Conservation (phyloP, 2,888 invertebrate species). For the Cancer borealis region DNA sequence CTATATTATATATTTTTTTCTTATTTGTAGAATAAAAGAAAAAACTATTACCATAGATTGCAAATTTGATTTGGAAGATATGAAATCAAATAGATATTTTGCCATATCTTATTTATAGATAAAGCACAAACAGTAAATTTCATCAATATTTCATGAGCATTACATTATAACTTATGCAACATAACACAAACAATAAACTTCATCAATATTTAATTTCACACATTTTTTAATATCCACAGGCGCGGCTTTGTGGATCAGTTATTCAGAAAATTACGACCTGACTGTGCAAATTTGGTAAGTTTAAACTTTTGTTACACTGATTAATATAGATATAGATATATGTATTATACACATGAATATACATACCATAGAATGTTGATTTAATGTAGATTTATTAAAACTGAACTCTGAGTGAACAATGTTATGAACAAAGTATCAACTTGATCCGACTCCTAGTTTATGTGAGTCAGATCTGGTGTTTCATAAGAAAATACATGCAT, state of each 20-base stretch:
- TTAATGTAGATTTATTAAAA: too few relatives aligned
- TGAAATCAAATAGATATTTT: too few relatives aligned
- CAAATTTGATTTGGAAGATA: neutral
- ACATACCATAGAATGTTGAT: too few relatives aligned
- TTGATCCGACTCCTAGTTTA: too few relatives aligned
- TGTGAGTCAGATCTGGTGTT: too few relatives aligned
- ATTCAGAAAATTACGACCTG: slow-evolving; percentile 76
- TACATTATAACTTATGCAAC: neutral
- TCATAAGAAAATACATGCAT: too few relatives aligned
- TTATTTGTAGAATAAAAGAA: too few relatives aligned
- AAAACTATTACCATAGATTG: too few relatives aligned
- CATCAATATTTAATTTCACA: neutral
- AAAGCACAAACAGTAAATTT: neutral
- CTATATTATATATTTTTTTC: too few relatives aligned
- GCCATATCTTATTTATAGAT: neutral
- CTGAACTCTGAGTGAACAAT: too few relatives aligned
- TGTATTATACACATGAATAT: neutral
- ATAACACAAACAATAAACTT: neutral
- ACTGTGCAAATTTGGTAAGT: slow-evolving; percentile 77
- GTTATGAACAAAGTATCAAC: too few relatives aligned
- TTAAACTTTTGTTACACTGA: slow-evolving; percentile 7
- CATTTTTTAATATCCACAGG: slow-evolving; percentile 51
- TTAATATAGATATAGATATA: neutral
- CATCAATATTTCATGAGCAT: neutral
- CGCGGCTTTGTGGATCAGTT: slow-evolving; percentile 74